Evolutionary conservation across 2,888 invertebrate genomes (phyloP), one percentile per base, ranked within the genome.

Genomic region (Disparrhopalites patrizii): DNA sequence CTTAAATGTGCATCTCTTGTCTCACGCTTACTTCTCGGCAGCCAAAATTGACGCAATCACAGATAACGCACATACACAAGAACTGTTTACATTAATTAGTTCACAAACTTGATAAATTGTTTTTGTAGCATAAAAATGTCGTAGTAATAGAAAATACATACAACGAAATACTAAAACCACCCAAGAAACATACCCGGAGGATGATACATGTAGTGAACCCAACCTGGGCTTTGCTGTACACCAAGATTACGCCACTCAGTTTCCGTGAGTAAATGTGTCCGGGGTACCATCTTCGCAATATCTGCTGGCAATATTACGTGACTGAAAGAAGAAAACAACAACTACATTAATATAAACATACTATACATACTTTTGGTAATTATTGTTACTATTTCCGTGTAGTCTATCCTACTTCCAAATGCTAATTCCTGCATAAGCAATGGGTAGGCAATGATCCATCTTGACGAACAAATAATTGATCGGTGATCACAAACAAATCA

Each of bases 161-260:
- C 36, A 7, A 31, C 28, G 36, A 8, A 15, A 1, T 33, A 20
- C 64, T 3, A 18, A 20, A 4, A 38, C 2, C 30, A 40, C 13
- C 31, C 36, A 18, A 20, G 18, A 13, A 25, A 55, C 4, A 43
- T 78, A 83, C 84, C 85, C 43, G 95, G 94, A 23, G 87, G 86
- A 78, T 96, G 95, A 73, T 92, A 85, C 92, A 93, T 90, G 78
- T 91, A 93, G 80, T 93, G 91, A 1, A 89, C 84, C 90, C 90
- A 91, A 56, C 90, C 90, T 0, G 92, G 93, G 78, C 93, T 93
- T 79, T 95, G 95, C 78, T 94, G 93, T 0, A 96, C 93, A 0
- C 95, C 95, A 1, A 96, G 84, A 79, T 92, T 91, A 68, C 95
- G 83, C 95, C 96, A 96, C 80, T 96, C 95, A 0, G 90, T 87